Conservation (phyloP, 1,140 invertebrate genomes). For the Lepidotrigona ventralis region DNA sequence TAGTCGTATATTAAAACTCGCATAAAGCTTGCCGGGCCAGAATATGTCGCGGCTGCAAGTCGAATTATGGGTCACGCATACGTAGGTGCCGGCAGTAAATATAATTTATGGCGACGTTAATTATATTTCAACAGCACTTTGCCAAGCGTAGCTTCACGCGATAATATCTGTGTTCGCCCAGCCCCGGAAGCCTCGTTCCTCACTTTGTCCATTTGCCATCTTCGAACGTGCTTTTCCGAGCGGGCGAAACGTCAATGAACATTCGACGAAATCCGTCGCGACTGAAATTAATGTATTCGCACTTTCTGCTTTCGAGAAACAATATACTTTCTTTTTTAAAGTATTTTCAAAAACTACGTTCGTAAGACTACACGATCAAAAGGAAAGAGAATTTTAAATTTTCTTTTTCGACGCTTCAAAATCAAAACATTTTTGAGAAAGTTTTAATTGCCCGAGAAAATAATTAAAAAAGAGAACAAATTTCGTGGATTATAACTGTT, state of each 20-base stretch:
- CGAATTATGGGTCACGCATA: constrained; percentile 40
- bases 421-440: too few relatives aligned
- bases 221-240: not conserved
- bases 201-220: not conserved
- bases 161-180: constrained; percentile 14
- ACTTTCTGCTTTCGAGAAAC: too few relatives aligned
- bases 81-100: constrained; percentile 25
- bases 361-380: too few relatives aligned
- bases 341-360: too few relatives aligned
- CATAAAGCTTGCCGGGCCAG: constrained; percentile 17
- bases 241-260: constrained; percentile 9
- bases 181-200: not conserved
- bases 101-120: constrained; percentile 49
- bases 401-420: too few relatives aligned
- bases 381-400: too few relatives aligned
- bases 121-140: constrained; percentile 52
- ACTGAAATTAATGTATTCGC: too few relatives aligned
- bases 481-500: too few relatives aligned
- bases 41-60: not conserved
- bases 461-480: too few relatives aligned
- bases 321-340: too few relatives aligned
- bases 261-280: not conserved
- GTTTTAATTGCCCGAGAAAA: too few relatives aligned
- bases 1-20: constrained; percentile 42
- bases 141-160: constrained; percentile 12